A percentile compares a stretch with the other conserved stretches of the same genome.
These are phyloP conservation scores for Adelphocoris suturalis DNA, from an alignment of 2,888 invertebrate species.

Conservation along the genomic window DNA sequence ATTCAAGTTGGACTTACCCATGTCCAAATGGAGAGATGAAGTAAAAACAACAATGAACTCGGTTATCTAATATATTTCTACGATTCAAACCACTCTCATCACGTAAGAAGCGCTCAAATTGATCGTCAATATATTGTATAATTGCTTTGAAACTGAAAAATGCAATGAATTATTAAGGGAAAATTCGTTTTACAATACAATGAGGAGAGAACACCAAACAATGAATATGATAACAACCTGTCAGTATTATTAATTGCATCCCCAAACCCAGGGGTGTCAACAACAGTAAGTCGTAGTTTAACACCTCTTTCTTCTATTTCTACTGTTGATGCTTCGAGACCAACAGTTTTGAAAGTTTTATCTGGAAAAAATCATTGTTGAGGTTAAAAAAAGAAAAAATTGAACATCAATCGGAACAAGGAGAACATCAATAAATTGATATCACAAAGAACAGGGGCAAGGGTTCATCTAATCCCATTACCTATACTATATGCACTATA, in stretches of 20 bases:
- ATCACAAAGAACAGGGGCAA: too few relatives aligned
- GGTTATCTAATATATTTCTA: slow-evolving; percentile 96
- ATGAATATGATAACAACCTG: slow-evolving; percentile 77
- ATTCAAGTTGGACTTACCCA: slow-evolving; percentile 83
- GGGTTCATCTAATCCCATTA: too few relatives aligned
- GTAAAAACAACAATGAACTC: slow-evolving; percentile 98
- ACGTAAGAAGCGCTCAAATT: slow-evolving; percentile 93
- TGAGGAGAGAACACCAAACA: background rate
- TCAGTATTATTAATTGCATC: slow-evolving; percentile 97
- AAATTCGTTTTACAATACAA: background rate
- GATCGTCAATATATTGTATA: slow-evolving; percentile 97
- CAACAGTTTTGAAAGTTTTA: slow-evolving; percentile 94
- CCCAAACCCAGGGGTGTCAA: slow-evolving; percentile 97
- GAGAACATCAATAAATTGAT: too few relatives aligned
- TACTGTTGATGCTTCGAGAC: slow-evolving; percentile 95
- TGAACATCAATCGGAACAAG: too few relatives aligned
- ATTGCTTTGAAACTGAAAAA: slow-evolving; percentile 91
- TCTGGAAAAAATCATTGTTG: slow-evolving; percentile 80
- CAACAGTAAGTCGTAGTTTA: slow-evolving; percentile 93
- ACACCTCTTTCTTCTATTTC: slow-evolving; percentile 98
- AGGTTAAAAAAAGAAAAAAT: background rate
- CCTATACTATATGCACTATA: too few relatives aligned
- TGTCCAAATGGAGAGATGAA: slow-evolving; percentile 98
- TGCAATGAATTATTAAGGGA: background rate
- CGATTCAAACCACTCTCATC: slow-evolving; percentile 97